Conservation (phyloP, 2,113 vertebrate species). For the Actinemys pallida region DNA sequence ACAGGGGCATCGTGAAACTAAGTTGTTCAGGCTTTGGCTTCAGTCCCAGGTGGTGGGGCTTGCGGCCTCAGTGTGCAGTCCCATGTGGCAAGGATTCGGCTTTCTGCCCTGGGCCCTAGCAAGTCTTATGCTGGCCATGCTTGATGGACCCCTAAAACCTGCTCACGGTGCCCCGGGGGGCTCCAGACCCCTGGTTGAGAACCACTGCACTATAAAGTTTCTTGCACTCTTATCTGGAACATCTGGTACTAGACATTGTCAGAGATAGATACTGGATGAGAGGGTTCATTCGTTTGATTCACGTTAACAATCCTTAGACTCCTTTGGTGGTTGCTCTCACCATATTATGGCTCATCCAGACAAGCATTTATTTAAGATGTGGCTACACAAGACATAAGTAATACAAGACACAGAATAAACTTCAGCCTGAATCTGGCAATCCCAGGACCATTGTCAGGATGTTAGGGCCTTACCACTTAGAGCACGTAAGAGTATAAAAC, state of each 20-base stretch:
- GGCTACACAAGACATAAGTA: background rate
- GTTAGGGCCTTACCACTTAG: background rate
- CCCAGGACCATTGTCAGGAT: background rate
- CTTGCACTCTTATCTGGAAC: background rate
- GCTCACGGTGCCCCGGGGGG: too few species aligned
- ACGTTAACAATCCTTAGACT: background rate
- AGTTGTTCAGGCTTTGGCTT: too few species aligned
- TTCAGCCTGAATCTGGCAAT: accelerated
- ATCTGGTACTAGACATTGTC: background rate
- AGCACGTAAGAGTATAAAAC: background rate
- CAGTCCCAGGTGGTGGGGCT: too few species aligned
- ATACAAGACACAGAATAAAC: background rate
- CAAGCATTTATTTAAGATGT: background rate
- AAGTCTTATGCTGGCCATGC: too few species aligned
- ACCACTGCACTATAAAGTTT: background rate
- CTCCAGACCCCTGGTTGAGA: too few species aligned
- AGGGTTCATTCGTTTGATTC: background rate
- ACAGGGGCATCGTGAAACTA: too few species aligned
- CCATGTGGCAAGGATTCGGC: too few species aligned
- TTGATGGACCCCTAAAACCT: too few species aligned
- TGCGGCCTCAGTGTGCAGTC: too few species aligned
- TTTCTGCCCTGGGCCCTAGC: too few species aligned
- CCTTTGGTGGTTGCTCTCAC: background rate
- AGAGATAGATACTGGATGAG: background rate
- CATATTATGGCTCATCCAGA: background rate